Percentiles rank a stretch among this genome's conserved stretches.
Conservation (phyloP, 2,888 invertebrate species). For the Orgyia antiqua region DNA sequence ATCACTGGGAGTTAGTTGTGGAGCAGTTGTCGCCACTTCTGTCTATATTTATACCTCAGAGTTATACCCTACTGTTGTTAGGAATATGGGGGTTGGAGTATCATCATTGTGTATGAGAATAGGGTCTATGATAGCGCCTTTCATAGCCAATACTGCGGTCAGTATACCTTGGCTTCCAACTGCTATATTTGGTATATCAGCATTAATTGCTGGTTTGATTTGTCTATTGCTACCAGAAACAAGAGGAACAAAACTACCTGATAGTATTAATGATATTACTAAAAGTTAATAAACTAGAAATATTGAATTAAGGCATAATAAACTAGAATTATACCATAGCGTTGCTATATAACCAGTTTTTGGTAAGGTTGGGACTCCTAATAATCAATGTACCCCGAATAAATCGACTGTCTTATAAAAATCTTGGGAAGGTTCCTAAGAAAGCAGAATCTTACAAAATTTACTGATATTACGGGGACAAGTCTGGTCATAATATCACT, state of each 20-base stretch:
- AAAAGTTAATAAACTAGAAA: neutral
- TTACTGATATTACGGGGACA: too few relatives aligned
- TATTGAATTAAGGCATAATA: too few relatives aligned
- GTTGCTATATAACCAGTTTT: too few relatives aligned
- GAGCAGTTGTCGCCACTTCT: conserved; percentile 87
- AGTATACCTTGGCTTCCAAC: conserved; percentile 82
- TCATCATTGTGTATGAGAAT: conserved; percentile 90
- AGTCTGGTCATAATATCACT: too few relatives aligned
- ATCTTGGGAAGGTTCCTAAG: too few relatives aligned
- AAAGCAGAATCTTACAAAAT: too few relatives aligned
- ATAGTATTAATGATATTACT: conserved; percentile 84
- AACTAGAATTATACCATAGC: too few relatives aligned
- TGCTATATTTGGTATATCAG: conserved; percentile 82
- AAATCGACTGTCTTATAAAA: too few relatives aligned
- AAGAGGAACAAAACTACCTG: conserved; percentile 82
- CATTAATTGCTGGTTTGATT: conserved; percentile 80
- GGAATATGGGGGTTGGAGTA: conserved; percentile 91
- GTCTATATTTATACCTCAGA: conserved; percentile 92
- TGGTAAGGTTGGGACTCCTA: too few relatives aligned
- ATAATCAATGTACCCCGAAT: too few relatives aligned
- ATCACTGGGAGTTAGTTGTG: conserved; percentile 86
- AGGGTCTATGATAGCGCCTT: conserved; percentile 91
- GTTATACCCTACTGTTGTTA: conserved; percentile 90
- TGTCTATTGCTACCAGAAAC: conserved; percentile 88
- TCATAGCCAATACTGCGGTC: conserved; percentile 80